Evolutionary conservation across 1,140 invertebrate genomes (phyloP).

Genomic region (Orius laevigatus): DNA sequence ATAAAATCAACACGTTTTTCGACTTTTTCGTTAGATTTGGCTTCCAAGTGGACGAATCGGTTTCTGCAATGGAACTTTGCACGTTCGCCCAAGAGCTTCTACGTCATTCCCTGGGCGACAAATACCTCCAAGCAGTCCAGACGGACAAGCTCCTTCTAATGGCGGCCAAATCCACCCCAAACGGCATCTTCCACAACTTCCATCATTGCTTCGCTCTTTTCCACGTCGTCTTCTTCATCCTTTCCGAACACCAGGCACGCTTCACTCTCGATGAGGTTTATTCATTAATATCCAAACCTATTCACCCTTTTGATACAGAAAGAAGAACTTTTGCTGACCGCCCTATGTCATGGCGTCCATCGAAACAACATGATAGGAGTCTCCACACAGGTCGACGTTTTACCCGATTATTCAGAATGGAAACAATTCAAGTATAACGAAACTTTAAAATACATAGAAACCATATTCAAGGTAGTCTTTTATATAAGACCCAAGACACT

Average conservation of each 20-base stretch:
- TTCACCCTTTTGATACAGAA: neutral
- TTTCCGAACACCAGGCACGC: neutral
- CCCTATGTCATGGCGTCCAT: conserved; percentile 2
- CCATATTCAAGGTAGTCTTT: conserved; percentile 3
- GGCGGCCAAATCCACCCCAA: conserved; percentile 1
- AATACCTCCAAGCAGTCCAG: neutral
- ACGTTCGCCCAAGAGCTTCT: too few relatives aligned
- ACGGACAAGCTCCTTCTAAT: conserved; percentile 3
- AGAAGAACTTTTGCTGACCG: conserved; percentile 8
- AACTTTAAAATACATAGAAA: conserved; percentile 7
- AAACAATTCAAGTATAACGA: conserved; percentile 6
- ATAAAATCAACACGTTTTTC: too few relatives aligned
- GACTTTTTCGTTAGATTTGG: too few relatives aligned
- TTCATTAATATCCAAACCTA: neutral
- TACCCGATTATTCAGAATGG: neutral
- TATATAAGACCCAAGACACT: too few relatives aligned
- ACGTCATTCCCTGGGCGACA: neutral
- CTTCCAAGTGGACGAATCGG: too few relatives aligned
- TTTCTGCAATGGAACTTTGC: too few relatives aligned
- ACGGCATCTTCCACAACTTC: conserved; percentile 5
- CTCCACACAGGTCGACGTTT: neutral
- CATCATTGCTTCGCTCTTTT: conserved; percentile 5
- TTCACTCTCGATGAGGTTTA: neutral
- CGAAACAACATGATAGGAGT: conserved; percentile 1
- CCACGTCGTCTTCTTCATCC: conserved; percentile 1